Conservation (phyloP, 2,113 vertebrate species). For the Ictalurus punctatus region DNA sequence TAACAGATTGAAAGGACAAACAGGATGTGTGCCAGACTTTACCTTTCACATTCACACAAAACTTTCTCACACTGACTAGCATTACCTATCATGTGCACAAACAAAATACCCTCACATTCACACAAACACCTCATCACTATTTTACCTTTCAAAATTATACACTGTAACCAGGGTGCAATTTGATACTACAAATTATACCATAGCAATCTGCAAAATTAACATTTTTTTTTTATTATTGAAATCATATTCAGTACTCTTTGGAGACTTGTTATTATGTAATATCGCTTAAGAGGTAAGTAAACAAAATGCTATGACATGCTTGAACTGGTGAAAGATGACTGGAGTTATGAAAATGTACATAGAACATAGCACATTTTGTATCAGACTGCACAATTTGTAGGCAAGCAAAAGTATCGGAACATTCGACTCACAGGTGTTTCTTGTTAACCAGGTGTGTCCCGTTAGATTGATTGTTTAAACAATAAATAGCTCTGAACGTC, state of each 20-base stretch:
- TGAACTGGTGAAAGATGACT: neutral
- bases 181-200: neutral
- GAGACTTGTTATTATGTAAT: neutral
- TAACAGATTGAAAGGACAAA: conserved; percentile 1
- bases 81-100: neutral
- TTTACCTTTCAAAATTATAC: neutral
- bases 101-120: neutral
- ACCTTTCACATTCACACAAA: neutral
- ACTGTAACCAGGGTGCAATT: neutral
- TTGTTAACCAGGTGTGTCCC: too few species aligned
- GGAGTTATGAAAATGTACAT: neutral
- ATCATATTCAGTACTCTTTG: neutral
- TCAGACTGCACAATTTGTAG: too few species aligned
- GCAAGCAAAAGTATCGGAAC: too few species aligned
- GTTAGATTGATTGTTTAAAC: too few species aligned
- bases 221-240: too few species aligned
- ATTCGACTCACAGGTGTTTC: too few species aligned
- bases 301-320: neutral
- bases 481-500: too few species aligned
- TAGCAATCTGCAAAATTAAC: neutral
- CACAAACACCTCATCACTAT: neutral
- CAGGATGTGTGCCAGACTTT: neutral
- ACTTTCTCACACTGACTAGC: neutral
- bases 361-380: too few species aligned
- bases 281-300: neutral